These are phyloP conservation scores for Amitus sp. DNA, from an alignment of 2,888 invertebrate species.

Conservation along the genomic window DNA sequence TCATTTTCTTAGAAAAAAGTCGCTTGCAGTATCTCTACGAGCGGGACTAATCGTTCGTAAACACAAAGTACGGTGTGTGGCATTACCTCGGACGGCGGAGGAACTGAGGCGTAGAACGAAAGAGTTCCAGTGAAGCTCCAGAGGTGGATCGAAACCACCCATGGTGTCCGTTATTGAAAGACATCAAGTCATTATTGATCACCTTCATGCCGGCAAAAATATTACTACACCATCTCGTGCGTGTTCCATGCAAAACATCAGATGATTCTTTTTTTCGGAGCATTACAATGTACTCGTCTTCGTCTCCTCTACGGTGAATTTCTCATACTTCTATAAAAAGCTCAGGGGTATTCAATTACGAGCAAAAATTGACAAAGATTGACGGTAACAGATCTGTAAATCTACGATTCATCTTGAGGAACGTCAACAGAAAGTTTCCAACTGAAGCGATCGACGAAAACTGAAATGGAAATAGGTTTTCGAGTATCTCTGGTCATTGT, in stretches of 20 bases:
- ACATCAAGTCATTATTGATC: conserved; percentile 65
- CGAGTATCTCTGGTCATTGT: neutral
- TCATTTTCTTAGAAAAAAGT: too few species aligned
- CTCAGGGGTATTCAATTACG: too few species aligned
- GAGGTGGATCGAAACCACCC: conserved; percentile 58
- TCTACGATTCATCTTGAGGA: too few species aligned
- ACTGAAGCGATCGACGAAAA: too few species aligned
- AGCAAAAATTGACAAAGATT: too few species aligned
- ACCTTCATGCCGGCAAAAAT: conserved; percentile 46
- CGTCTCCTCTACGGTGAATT: conserved; percentile 15
- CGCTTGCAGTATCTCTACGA: too few species aligned
- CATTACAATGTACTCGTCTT: conserved; percentile 47
- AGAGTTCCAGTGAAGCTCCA: conserved; percentile 44
- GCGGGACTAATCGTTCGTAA: conserved; percentile 30
- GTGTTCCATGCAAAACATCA: conserved; percentile 43
- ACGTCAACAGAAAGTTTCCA: conserved; percentile 20
- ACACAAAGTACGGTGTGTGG: conserved; percentile 28
- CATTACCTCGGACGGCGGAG: conserved; percentile 27
- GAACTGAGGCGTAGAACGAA: conserved; percentile 21
- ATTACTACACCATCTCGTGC: conserved; percentile 40
- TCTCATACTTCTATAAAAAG: conserved; percentile 16
- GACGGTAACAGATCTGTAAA: too few species aligned
- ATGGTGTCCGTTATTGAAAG: conserved; percentile 63
- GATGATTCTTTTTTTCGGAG: conserved; percentile 42
- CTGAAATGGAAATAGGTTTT: neutral